Evolutionary conservation across 2,113 vertebrate species (phyloP).

Genomic region (Rhizomys pruinosus): DNA sequence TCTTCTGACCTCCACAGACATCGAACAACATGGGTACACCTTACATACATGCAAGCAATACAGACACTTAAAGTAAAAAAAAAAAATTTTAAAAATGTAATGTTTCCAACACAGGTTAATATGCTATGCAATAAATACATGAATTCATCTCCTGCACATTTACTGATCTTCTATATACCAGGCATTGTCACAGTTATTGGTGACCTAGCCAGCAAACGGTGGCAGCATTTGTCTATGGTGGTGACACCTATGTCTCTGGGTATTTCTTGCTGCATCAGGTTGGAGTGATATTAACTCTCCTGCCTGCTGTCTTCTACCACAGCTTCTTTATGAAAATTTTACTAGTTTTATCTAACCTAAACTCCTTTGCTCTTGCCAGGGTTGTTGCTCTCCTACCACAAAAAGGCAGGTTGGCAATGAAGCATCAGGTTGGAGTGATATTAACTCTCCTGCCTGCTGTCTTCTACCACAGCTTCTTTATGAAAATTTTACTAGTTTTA

Average conservation of each 20-base stretch:
- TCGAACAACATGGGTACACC: too few relatives aligned
- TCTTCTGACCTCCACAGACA: too few relatives aligned
- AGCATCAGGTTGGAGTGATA: not conserved
- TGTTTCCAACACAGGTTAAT: not conserved
- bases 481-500: constrained; percentile 2
- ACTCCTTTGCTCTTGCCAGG: not conserved
- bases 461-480: not conserved
- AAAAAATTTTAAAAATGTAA: too few relatives aligned
- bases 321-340: not conserved
- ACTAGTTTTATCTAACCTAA: not conserved
- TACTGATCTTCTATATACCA: not conserved
- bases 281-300: not conserved
- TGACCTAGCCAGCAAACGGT: not conserved
- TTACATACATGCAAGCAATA: too few relatives aligned
- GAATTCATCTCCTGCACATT: not conserved
- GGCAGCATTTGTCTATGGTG: not conserved
- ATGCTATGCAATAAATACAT: not conserved
- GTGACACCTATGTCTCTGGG: not conserved
- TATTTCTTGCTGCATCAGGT: not conserved
- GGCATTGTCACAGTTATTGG: not conserved
- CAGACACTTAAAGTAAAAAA: too few relatives aligned
- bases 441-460: not conserved
- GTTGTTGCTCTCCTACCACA: not conserved
- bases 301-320: not conserved
- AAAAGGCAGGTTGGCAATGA: too few relatives aligned